A percentile compares a stretch with the other conserved stretches of the same genome.
phyloP scores from a whole-genome alignment of 1,140 invertebrate species.

The Hydropsyche tenuis region DNA sequence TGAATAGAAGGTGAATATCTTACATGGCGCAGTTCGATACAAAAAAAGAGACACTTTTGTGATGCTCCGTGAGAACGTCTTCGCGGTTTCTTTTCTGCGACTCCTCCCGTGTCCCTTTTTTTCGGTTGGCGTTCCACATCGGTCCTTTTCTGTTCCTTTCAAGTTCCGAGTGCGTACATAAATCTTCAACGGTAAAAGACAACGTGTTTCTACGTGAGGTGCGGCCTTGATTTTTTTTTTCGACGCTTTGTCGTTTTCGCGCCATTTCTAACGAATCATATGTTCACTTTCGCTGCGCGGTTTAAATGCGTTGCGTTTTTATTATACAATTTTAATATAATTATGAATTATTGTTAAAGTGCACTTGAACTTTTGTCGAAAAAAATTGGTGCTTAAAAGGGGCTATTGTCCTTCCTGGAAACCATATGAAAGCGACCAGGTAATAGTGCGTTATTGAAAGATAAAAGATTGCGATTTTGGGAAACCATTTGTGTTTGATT shows the following conservation, averaged over 20 bases:
- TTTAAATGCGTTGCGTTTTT: background rate
- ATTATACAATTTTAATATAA: background rate
- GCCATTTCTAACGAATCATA: constrained; percentile 32
- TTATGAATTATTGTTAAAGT: too few species aligned
- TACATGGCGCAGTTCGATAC: constrained; percentile 11
- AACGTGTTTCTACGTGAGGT: constrained; percentile 3
- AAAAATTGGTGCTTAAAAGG: background rate
- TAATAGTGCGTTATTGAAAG: constrained; percentile 6
- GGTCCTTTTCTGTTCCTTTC: constrained; percentile 22
- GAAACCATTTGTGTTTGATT: too few species aligned
- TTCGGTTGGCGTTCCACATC: background rate
- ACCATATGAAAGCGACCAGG: background rate
- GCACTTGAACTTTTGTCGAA: background rate
- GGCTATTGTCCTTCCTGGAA: background rate
- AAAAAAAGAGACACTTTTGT: constrained; percentile 43
- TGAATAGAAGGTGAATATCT: constrained; percentile 37
- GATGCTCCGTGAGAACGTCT: constrained; percentile 46
- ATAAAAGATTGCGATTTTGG: background rate
- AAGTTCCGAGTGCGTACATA: constrained; percentile 20
- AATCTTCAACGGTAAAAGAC: constrained; percentile 30
- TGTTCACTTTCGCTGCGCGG: constrained; percentile 1
- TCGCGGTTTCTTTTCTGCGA: constrained; percentile 43
- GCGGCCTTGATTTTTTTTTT: constrained; percentile 32
- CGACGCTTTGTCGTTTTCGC: constrained; percentile 28
- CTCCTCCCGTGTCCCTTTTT: constrained; percentile 24